Conservation (phyloP, 2,888 invertebrate species). For the Synanthedon formicaeformis region DNA sequence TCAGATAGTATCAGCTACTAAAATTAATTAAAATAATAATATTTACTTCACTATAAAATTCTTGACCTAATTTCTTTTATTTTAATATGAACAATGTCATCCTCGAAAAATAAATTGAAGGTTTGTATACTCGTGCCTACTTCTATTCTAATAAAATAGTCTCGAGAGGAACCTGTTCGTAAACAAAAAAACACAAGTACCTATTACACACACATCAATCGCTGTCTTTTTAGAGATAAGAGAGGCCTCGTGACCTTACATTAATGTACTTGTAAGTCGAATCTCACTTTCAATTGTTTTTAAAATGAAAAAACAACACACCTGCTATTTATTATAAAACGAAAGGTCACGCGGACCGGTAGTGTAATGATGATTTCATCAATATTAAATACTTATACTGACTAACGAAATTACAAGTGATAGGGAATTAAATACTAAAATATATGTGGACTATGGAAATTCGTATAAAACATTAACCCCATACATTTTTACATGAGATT, state of each 20-base stretch:
- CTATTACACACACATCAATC: slow-evolving; percentile 12
- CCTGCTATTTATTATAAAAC: slow-evolving; percentile 27
- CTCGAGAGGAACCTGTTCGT: too few relatives aligned
- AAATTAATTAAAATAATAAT: too few relatives aligned
- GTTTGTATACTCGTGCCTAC: too few relatives aligned
- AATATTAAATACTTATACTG: slow-evolving; percentile 3
- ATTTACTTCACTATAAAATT: too few relatives aligned
- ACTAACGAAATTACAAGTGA: neutral
- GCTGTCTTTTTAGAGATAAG: slow-evolving; percentile 1
- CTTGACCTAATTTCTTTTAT: too few relatives aligned
- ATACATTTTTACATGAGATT: too few relatives aligned
- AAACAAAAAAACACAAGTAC: neutral
- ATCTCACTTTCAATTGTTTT: slow-evolving; percentile 61
- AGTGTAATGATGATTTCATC: slow-evolving; percentile 37
- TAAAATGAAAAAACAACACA: slow-evolving; percentile 22
- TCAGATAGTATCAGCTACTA: too few relatives aligned
- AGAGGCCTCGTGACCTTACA: slow-evolving; percentile 32
- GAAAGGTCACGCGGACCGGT: slow-evolving; percentile 44
- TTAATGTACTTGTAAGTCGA: slow-evolving; percentile 18
- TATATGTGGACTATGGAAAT: too few relatives aligned
- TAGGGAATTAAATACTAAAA: neutral
- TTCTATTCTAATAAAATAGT: too few relatives aligned
- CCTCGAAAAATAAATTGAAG: too few relatives aligned
- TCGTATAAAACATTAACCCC: too few relatives aligned
- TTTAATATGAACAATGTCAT: too few relatives aligned